A percentile compares a stretch with the other conserved stretches of the same genome.
These are phyloP conservation scores for Macrochelys suwanniensis DNA, from an alignment of 2,797 vertebrate species.

Conservation along the genomic window DNA sequence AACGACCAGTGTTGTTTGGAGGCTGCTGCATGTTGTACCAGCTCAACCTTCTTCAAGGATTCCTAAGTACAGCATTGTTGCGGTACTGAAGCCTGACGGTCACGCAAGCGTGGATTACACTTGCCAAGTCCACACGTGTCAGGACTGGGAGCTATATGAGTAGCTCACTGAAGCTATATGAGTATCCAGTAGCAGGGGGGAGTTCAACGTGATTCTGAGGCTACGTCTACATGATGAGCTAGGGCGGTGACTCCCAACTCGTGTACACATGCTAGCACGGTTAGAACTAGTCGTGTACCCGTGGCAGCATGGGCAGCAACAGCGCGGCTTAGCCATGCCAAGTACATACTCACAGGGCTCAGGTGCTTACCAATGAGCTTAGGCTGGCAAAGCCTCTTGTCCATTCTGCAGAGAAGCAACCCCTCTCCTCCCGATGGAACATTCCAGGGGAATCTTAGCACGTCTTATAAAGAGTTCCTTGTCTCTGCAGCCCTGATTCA, in stretches of 20 bases:
- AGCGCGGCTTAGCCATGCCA: background rate
- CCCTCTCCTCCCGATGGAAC: background rate
- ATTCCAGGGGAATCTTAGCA: background rate
- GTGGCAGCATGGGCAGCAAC: background rate
- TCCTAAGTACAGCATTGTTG: fast-evolving
- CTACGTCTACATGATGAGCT: background rate
- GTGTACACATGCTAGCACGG: background rate
- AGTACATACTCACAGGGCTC: background rate
- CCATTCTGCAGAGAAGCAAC: background rate
- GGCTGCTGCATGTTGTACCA: background rate
- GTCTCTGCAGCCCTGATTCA: background rate
- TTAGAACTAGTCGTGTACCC: background rate
- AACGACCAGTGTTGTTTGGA: background rate
- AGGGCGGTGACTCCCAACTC: background rate
- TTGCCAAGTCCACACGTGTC: fast-evolving
- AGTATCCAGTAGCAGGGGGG: background rate
- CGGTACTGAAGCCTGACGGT: fast-evolving
- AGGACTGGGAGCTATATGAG: background rate
- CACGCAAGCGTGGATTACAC: fast-evolving
- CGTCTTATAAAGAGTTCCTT: background rate
- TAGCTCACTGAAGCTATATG: background rate
- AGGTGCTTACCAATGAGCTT: background rate
- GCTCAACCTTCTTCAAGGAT: background rate
- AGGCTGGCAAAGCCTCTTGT: background rate
- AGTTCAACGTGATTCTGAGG: background rate